Evolutionary conservation across 2,888 invertebrate genomes (phyloP), one percentile per base, ranked within the genome.

Genomic region (Drosophila villosipedis): DNA sequence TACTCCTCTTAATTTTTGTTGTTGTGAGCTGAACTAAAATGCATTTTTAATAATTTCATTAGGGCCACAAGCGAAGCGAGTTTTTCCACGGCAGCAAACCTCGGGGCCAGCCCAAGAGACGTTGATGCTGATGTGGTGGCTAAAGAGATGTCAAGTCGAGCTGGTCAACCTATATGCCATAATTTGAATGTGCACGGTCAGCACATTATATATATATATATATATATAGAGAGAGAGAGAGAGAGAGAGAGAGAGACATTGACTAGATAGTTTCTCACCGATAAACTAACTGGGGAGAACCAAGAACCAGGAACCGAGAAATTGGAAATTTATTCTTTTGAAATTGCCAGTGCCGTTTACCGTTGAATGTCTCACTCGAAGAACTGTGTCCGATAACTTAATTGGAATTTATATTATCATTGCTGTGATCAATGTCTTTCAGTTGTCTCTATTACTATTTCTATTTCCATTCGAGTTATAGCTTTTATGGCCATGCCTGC

Each of bases 351-450:
- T 80, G 86, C 76, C 80, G 80, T 87, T 87, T 84, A 84, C 84
- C 84, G 84, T 84, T 84, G 82, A 76, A 78, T 82, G 84, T 84
- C 77, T 84, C 68, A 78, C 84, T 82, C 77, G 60, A 35, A 22
- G 60, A 43, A 25, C 33, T 9, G 19, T 65, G 49, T 68, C 59
- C 65, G 77, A 89, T 84, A 80, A 70, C 82, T 89, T 90, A 90
- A 90, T 90, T 90, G 89, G 91, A 90, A 90, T 90, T 90, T 91
- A 90, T 90, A 81, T 82, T 91, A 91, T 90, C 90, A 78, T 76
- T 70, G 70, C 70, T 62, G 68, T 90, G 89, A 90, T 90, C 89
- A 89, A 90, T 90, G 89, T 82, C 82, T 81, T 68, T 63, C 47
- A 25, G 47, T 47, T 47, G 47, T 47, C 25, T 47, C 47, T 16